Evolutionary conservation across 2,888 invertebrate species (phyloP).

Genomic region (Mantis religiosa): DNA sequence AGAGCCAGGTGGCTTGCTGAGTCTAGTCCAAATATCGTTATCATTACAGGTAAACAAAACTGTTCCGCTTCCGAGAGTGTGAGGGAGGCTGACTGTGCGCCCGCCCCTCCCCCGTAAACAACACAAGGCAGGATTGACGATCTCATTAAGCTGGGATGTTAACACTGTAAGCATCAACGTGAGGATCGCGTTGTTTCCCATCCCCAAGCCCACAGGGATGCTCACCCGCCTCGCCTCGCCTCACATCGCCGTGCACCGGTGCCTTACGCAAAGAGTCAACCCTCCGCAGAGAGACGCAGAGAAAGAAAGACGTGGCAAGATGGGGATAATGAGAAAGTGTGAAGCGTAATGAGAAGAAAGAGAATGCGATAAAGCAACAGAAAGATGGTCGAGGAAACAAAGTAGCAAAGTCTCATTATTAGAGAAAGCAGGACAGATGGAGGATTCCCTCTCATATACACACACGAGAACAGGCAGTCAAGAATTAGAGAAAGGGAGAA

Average conservation of each 20-base stretch:
- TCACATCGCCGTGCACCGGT: neutral
- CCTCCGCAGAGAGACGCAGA: neutral
- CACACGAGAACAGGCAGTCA: neutral
- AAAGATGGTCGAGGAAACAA: slow-evolving; percentile 29
- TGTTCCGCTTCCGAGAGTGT: neutral
- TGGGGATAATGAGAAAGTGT: slow-evolving; percentile 29
- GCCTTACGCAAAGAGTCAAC: neutral
- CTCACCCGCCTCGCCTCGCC: neutral
- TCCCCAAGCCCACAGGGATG: neutral
- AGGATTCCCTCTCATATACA: neutral
- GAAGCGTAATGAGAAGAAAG: slow-evolving; percentile 30
- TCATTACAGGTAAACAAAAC: slow-evolving; percentile 29
- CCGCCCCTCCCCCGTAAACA: slow-evolving; percentile 26
- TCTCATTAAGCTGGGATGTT: slow-evolving; percentile 30
- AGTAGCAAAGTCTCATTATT: slow-evolving; percentile 25
- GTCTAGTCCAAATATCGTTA: slow-evolving; percentile 25
- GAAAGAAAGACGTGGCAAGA: neutral
- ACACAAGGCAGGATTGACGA: slow-evolving; percentile 29
- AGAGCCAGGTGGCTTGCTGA: slow-evolving; percentile 2
- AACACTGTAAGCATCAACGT: slow-evolving; percentile 22
- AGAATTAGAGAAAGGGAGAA: neutral
- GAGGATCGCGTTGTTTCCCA: neutral
- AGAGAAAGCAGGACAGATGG: slow-evolving; percentile 18
- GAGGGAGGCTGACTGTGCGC: neutral
- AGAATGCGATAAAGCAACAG: slow-evolving; percentile 29